Conservation (phyloP, 2,113 vertebrate species). For the Neopipo cinnamomea region DNA sequence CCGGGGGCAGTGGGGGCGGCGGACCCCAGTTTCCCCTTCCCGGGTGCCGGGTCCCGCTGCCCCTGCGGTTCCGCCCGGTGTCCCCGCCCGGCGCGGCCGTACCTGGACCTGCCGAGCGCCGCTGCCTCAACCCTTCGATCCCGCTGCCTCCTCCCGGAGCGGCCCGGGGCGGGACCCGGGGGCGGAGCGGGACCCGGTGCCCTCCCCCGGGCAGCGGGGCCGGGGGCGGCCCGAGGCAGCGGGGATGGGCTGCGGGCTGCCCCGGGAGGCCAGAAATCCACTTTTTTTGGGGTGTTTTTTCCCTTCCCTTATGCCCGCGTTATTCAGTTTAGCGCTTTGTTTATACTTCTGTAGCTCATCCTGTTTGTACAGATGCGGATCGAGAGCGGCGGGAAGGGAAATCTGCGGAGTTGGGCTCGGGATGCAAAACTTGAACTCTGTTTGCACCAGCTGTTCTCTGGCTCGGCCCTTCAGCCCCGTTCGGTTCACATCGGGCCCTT, state of each 20-base stretch:
- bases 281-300: neutral
- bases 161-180: neutral
- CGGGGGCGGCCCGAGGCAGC: neutral
- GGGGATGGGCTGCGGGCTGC: neutral
- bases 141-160: neutral
- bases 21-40: neutral
- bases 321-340: neutral
- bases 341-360: neutral
- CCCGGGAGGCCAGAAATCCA: neutral
- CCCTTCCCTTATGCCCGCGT: neutral
- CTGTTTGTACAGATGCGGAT: constrained; percentile 2
- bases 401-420: neutral
- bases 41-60: neutral
- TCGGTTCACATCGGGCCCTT: neutral
- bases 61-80: neutral
- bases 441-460: neutral
- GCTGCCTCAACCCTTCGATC: neutral
- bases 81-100: neutral
- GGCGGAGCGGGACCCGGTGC: neutral
- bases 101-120: neutral
- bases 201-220: neutral
- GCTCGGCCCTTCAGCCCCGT: neutral
- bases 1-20: too few relatives aligned
- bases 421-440: neutral
- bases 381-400: neutral